phyloP scores from a whole-genome alignment of 2,113 vertebrate genomes.

The Muntiacus reevesi region DNA sequence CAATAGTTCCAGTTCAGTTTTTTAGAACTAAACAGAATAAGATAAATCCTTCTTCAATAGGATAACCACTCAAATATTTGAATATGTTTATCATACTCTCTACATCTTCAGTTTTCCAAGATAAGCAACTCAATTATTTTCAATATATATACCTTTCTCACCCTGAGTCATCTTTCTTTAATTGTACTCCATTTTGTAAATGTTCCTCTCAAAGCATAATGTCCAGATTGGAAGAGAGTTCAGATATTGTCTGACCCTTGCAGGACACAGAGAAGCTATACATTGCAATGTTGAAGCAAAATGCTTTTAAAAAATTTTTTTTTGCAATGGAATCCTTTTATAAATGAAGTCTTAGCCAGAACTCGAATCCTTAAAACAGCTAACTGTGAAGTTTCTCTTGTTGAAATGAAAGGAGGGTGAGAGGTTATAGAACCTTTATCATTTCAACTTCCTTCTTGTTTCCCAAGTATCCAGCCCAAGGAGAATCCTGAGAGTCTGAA shows the following conservation, averaged over 20 bases:
- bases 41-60: not conserved
- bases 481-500: not conserved
- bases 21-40: slow-evolving; percentile 8
- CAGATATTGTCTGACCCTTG: not conserved
- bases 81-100: not conserved
- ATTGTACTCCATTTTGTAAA: not conserved
- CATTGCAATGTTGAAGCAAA: not conserved
- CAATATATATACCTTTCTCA: not conserved
- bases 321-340: not conserved
- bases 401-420: not conserved
- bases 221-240: not conserved
- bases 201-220: not conserved
- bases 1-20: not conserved
- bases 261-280: not conserved
- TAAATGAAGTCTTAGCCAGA: slow-evolving; percentile 18
- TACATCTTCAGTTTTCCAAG: slow-evolving; percentile 26
- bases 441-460: slow-evolving; percentile 11
- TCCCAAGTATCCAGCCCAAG: not conserved
- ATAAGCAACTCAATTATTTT: not conserved
- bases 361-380: not conserved
- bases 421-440: not conserved
- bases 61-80: not conserved
- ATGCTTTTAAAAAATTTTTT: not conserved
- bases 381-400: not conserved
- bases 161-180: not conserved